A percentile compares a stretch with the other conserved stretches of the same genome.
phyloP scores from a whole-genome alignment of 1,140 invertebrate species.

The Micrasema longulum region DNA sequence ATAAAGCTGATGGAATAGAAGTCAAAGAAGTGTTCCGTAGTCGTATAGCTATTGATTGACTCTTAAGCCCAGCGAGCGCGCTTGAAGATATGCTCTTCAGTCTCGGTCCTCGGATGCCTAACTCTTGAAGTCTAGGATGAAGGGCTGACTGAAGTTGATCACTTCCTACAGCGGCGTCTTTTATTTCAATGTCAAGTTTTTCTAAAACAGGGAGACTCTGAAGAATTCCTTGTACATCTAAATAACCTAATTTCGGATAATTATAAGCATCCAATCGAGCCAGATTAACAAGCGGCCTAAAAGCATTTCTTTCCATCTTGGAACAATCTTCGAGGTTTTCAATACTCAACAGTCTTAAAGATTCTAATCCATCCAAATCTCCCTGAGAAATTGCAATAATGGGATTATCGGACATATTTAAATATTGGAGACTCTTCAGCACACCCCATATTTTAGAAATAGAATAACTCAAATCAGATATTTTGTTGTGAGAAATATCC shows the following conservation, averaged over 20 bases:
- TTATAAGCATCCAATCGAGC: constrained; percentile 77
- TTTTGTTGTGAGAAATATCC: constrained; percentile 82
- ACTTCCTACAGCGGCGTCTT: constrained; percentile 82
- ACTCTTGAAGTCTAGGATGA: constrained; percentile 80
- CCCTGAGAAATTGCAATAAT: constrained; percentile 77
- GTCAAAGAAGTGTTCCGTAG: constrained; percentile 84
- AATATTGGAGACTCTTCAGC: constrained; percentile 73
- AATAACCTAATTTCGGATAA: constrained; percentile 82
- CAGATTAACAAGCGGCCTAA: constrained; percentile 78
- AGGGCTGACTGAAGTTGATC: constrained; percentile 84
- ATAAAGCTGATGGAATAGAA: constrained; percentile 80
- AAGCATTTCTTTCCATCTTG: constrained; percentile 86
- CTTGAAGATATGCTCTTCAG: constrained; percentile 84
- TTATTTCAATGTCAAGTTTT: constrained; percentile 85
- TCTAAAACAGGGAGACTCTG: constrained; percentile 77
- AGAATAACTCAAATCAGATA: constrained; percentile 71
- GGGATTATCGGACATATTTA: constrained; percentile 86
- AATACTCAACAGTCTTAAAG: constrained; percentile 75
- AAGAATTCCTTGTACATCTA: constrained; percentile 85
- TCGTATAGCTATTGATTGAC: constrained; percentile 75
- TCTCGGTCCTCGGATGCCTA: constrained; percentile 81
- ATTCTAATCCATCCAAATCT: constrained; percentile 78
- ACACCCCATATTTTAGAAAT: constrained; percentile 74
- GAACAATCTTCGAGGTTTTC: constrained; percentile 76
- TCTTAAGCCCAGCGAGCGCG: constrained; percentile 84